Conservation (phyloP, 1,140 invertebrate species). For the Aphaenogaster rudis region DNA sequence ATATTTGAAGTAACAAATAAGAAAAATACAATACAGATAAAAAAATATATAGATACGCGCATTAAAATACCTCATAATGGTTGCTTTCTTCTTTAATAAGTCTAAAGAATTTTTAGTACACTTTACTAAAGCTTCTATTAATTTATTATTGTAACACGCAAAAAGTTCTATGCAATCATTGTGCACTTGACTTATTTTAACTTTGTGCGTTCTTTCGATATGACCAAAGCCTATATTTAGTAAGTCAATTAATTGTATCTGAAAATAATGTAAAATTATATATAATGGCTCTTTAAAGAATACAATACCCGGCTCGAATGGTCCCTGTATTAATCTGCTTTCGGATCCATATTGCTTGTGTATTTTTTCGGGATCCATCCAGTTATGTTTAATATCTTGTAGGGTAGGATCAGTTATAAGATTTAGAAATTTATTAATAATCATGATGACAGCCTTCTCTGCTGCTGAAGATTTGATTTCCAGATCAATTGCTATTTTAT, state of each 20-base stretch:
- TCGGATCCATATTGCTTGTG: constrained; percentile 87
- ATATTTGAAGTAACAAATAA: constrained; percentile 3
- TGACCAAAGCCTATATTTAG: constrained; percentile 87
- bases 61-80: constrained; percentile 49
- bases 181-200: constrained; percentile 89
- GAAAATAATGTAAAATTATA: background rate
- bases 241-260: constrained; percentile 7
- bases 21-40: background rate
- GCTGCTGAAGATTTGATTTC: constrained; percentile 89
- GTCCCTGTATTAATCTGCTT: constrained; percentile 85
- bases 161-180: constrained; percentile 92
- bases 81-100: constrained; percentile 88
- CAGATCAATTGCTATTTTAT: constrained; percentile 82
- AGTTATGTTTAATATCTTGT: constrained; percentile 88
- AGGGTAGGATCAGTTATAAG: constrained; percentile 87
- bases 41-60: background rate
- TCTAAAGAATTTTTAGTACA: constrained; percentile 91
- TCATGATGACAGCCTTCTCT: constrained; percentile 90
- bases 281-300: background rate
- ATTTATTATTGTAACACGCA: constrained; percentile 91
- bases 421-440: constrained; percentile 91
- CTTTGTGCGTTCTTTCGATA: constrained; percentile 88
- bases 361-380: constrained; percentile 89
- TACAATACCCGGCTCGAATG: constrained; percentile 87
- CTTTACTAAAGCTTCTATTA: constrained; percentile 90